A percentile compares a stretch with the other conserved stretches of the same genome.
These are phyloP conservation scores for Drosophila sp. DNA, from an alignment of 1,140 invertebrate genomes.

Conservation along the genomic window DNA sequence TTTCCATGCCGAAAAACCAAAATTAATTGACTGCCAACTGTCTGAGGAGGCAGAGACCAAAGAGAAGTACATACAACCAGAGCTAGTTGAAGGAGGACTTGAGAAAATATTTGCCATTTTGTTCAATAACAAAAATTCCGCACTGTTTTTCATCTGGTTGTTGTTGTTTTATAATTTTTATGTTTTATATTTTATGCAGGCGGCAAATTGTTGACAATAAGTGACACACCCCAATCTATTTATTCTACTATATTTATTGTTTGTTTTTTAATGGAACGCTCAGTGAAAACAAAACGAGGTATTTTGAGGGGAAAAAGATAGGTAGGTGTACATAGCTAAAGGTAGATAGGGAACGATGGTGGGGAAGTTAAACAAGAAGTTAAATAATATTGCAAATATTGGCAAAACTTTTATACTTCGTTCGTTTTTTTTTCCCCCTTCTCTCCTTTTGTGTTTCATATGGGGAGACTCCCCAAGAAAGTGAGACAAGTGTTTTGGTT, in stretches of 20 bases:
- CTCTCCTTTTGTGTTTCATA: neutral
- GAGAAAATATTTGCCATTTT: constrained; percentile 53
- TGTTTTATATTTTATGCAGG: constrained; percentile 16
- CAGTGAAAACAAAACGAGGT: neutral
- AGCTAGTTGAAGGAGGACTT: constrained; percentile 34
- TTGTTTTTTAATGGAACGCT: constrained; percentile 19
- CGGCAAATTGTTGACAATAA: constrained; percentile 24
- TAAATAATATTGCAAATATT: constrained; percentile 42
- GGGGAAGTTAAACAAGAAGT: constrained; percentile 16
- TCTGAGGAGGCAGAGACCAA: constrained; percentile 10
- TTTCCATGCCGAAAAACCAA: constrained; percentile 29
- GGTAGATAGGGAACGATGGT: neutral
- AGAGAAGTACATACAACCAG: neutral
- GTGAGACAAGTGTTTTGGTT: constrained; percentile 19
- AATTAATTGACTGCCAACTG: constrained; percentile 40
- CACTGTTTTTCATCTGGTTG: neutral
- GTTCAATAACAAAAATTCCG: constrained; percentile 49
- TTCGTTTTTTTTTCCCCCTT: neutral
- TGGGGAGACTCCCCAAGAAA: constrained; percentile 9
- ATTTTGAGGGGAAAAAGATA: neutral
- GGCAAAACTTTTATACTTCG: constrained; percentile 9
- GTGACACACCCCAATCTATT: constrained; percentile 37
- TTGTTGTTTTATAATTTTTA: constrained; percentile 2
- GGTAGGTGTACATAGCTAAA: neutral
- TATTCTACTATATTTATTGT: constrained; percentile 14